Conservation (phyloP, 92 coral and sea anemone species). For the Zoanthus gigantus region DNA sequence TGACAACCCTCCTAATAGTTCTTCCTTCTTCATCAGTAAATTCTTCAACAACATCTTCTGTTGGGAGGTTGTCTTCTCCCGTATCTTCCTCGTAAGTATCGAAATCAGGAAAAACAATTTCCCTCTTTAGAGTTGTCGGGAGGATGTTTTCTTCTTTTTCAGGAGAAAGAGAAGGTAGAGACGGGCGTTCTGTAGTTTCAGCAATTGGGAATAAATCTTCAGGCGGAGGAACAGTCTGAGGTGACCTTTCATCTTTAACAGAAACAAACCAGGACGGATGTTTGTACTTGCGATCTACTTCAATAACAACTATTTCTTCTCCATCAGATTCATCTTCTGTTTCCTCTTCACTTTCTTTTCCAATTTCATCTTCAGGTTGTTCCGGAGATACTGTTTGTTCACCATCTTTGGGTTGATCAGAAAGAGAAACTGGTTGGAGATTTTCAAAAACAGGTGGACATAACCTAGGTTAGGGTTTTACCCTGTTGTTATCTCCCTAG, state of each 20-base stretch:
- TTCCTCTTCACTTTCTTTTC: slow-evolving; percentile 10
- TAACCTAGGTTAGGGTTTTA: too few relatives aligned
- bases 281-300: slow-evolving; percentile 3
- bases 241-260: slow-evolving; percentile 3
- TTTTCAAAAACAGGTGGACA: too few relatives aligned
- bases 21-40: slow-evolving; percentile 72
- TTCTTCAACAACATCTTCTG: slow-evolving; percentile 67
- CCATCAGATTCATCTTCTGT: slow-evolving; percentile 7
- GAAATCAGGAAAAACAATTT: slow-evolving; percentile 13
- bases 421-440: too few relatives aligned
- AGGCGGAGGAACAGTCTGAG: neutral
- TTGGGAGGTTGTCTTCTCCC: slow-evolving; percentile 28
- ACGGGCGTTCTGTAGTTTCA: neutral
- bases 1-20: slow-evolving; percentile 55
- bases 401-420: too few relatives aligned
- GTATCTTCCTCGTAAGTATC: slow-evolving; percentile 21
- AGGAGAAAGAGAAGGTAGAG: neutral
- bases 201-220: slow-evolving; percentile 18
- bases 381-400: too few relatives aligned
- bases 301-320: slow-evolving; percentile 12
- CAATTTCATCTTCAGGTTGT: neutral
- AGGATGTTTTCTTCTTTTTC: neutral
- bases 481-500: too few relatives aligned
- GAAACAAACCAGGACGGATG: slow-evolving; percentile 22
- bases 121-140: neutral